Evolutionary conservation across 37 sponge, comb jelly and placozoan species (phyloP).

Genomic region (Oopsacas minuta): DNA sequence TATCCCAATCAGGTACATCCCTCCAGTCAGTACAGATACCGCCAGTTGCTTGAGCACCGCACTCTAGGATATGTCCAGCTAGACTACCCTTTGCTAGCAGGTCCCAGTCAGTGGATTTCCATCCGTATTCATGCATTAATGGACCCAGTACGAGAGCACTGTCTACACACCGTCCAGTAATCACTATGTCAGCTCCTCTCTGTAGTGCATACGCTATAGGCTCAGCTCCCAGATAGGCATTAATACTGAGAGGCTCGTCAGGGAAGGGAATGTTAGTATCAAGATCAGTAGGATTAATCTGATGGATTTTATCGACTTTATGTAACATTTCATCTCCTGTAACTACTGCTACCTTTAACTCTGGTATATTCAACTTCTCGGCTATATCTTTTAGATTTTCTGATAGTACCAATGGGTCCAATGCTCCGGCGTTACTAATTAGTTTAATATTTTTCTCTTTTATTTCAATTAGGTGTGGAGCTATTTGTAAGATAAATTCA

Average conservation of each 20-base stretch:
- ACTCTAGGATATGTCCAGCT: slow-evolving; percentile 92
- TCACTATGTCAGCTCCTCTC: slow-evolving; percentile 79
- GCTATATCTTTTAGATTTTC: slow-evolving; percentile 34
- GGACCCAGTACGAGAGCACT: slow-evolving; percentile 85
- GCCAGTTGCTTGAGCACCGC: slow-evolving; percentile 95
- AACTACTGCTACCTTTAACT: slow-evolving; percentile 72
- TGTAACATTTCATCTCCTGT: slow-evolving; percentile 75
- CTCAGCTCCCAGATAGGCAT: slow-evolving; percentile 82
- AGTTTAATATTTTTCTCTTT: slow-evolving; percentile 63
- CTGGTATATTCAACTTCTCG: slow-evolving; percentile 39
- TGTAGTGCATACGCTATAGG: slow-evolving; percentile 78
- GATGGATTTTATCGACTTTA: slow-evolving; percentile 19
- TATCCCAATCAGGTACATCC: slow-evolving; percentile 65
- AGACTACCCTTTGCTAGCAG: slow-evolving; percentile 66
- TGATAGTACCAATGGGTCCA: slow-evolving; percentile 65
- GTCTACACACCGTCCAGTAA: slow-evolving; percentile 92
- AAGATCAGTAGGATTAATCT: not conserved
- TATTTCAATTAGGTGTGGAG: slow-evolving; percentile 37
- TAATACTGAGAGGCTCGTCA: slow-evolving; percentile 49
- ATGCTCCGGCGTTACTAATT: slow-evolving; percentile 86
- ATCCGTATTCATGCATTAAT: slow-evolving; percentile 87
- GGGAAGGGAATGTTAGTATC: slow-evolving; percentile 31
- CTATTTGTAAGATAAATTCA: not conserved
- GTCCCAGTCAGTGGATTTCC: slow-evolving; percentile 52
- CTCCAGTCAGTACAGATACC: slow-evolving; percentile 98